Evolutionary conservation across 2,113 vertebrate species (phyloP).

Genomic region (Porphyrio hochstetteri): DNA sequence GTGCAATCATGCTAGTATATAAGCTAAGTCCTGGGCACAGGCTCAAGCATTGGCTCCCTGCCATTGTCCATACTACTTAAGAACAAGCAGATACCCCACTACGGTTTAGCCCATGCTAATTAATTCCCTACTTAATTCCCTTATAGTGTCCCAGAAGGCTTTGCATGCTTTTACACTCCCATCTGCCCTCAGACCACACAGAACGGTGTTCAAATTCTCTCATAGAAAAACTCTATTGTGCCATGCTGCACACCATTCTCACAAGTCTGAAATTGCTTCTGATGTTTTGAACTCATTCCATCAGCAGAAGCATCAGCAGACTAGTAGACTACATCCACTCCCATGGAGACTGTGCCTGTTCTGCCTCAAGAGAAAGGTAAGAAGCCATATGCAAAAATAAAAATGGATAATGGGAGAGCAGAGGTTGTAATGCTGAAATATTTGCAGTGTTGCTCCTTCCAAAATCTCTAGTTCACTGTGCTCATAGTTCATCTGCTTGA

Average conservation of each 20-base stretch:
- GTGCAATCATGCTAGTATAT: not conserved
- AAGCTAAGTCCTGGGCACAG: not conserved
- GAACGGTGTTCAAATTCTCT: not conserved
- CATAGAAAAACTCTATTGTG: not conserved
- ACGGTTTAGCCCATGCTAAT: not conserved
- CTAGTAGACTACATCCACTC: not conserved
- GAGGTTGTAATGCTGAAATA: not conserved
- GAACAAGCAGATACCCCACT: not conserved
- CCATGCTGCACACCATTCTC: not conserved
- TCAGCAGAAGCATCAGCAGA: not conserved
- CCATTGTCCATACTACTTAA: not conserved
- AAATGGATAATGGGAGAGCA: not conserved
- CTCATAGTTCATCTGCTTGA: not conserved
- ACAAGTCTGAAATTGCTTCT: not conserved
- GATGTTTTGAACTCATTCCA: not conserved
- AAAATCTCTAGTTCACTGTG: not conserved
- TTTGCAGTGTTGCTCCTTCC: not conserved
- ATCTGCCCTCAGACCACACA: not conserved
- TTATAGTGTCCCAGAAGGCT: not conserved
- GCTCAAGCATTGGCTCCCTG: not conserved
- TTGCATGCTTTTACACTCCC: not conserved
- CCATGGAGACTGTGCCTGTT: not conserved
- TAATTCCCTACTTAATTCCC: not conserved
- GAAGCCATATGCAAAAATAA: not conserved
- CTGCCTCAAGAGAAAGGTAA: not conserved